phyloP scores from a whole-genome alignment of 2,797 vertebrate species.

The Betta splendens region DNA sequence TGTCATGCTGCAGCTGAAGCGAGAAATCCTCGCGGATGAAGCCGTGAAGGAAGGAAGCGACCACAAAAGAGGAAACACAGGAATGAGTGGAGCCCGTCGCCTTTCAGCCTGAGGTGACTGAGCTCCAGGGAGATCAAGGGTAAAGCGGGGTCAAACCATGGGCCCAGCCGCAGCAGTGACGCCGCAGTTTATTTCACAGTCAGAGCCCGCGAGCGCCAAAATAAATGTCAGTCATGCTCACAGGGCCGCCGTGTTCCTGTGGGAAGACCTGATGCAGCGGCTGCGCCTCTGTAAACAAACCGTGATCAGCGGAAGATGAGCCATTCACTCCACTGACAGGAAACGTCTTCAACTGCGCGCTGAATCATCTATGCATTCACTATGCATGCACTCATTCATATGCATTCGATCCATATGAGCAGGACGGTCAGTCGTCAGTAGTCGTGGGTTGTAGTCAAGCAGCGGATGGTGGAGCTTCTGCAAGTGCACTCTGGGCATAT shows the following conservation, averaged over 20 bases:
- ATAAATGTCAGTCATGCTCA: slow-evolving; percentile 16
- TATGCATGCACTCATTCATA: too few species aligned
- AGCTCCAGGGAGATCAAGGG: slow-evolving; percentile 41
- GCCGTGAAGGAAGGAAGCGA: slow-evolving; percentile 63
- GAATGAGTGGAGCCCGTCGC: slow-evolving; percentile 51
- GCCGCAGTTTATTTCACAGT: slow-evolving; percentile 12
- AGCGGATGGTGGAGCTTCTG: too few species aligned
- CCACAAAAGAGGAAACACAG: slow-evolving; percentile 66
- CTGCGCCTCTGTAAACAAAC: neutral
- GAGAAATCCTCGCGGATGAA: slow-evolving; percentile 66
- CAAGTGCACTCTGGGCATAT: too few species aligned
- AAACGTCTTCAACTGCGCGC: too few species aligned
- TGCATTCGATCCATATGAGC: too few species aligned
- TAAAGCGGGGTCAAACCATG: slow-evolving; percentile 17
- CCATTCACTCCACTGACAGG: too few species aligned
- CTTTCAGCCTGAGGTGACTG: slow-evolving; percentile 54
- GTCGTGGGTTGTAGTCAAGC: too few species aligned
- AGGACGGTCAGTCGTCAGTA: too few species aligned
- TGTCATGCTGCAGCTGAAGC: slow-evolving; percentile 69
- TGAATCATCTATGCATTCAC: too few species aligned
- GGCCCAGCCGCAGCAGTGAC: slow-evolving; percentile 4
- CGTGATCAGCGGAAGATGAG: neutral
- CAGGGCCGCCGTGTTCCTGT: slow-evolving; percentile 1
- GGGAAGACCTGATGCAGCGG: neutral
- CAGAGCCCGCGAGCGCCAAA: slow-evolving; percentile 9